phyloP scores from a whole-genome alignment of 2,888 invertebrate genomes.

The Parnassius apollo region DNA sequence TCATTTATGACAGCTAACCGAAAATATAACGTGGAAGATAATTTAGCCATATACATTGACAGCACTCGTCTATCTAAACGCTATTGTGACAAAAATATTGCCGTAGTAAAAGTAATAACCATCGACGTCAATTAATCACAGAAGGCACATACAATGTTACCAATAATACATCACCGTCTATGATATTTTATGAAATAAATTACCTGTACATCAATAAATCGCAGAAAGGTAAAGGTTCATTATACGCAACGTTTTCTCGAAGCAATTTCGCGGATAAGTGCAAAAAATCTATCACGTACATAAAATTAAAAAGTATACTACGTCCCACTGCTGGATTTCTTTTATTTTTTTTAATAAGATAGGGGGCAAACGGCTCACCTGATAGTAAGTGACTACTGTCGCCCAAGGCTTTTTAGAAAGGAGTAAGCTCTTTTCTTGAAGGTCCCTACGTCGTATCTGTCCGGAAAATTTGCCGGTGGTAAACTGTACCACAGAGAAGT shows the following conservation, averaged over 20 bases:
- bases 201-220: constrained; percentile 19
- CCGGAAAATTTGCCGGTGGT: no score
- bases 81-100: constrained; percentile 14
- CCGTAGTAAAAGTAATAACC: constrained; percentile 3
- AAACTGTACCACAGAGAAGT: no score
- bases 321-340: no score
- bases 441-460: no score
- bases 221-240: constrained; percentile 1
- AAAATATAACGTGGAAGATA: background rate
- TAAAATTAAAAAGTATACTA: no score
- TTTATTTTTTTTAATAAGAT: no score
- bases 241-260: background rate
- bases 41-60: constrained; percentile 9
- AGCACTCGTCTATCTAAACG: constrained; percentile 9
- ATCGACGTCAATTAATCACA: constrained; percentile 20
- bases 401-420: no score
- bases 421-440: no score
- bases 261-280: no score
- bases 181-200: constrained; percentile 14
- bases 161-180: constrained; percentile 11
- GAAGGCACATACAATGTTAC: constrained; percentile 12
- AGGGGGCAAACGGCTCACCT: no score
- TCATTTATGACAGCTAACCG: background rate
- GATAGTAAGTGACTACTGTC: no score
- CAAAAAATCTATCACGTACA: no score